Conservation (phyloP, 2,797 vertebrate genomes). For the Dermochelys coriacea region DNA sequence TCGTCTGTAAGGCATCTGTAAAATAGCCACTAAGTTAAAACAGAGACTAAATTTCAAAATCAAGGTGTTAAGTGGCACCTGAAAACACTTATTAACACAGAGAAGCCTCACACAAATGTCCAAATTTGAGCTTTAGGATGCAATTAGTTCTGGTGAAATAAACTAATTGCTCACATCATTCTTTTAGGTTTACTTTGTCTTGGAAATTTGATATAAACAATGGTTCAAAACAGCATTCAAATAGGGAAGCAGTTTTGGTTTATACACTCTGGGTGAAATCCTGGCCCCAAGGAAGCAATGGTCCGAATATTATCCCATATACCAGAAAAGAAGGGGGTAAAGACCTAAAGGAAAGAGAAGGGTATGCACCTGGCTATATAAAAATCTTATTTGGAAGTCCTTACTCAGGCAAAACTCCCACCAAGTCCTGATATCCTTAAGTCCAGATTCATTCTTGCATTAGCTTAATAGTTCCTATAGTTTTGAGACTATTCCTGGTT, state of each 20-base stretch:
- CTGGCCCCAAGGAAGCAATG: neutral
- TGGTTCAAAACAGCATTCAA: neutral
- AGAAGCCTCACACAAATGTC: neutral
- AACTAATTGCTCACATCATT: neutral
- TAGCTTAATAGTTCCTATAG: neutral
- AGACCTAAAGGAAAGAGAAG: neutral
- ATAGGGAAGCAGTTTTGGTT: neutral
- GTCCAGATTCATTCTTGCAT: neutral
- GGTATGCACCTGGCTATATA: neutral
- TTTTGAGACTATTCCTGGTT: neutral
- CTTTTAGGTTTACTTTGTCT: neutral
- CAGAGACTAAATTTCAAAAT: neutral
- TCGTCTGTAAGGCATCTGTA: neutral
- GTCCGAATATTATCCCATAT: neutral
- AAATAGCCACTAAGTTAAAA: neutral
- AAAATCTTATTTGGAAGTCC: neutral
- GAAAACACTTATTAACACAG: neutral
- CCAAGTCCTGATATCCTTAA: neutral
- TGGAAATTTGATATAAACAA: neutral
- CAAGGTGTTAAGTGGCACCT: neutral
- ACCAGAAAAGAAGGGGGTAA: neutral
- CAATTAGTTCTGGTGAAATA: neutral
- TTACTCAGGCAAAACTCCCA: neutral
- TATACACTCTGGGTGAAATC: neutral
- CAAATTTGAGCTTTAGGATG: neutral